Percentiles rank a stretch among this genome's conserved stretches.
Evolutionary conservation across 2,797 vertebrate species (phyloP).

Genomic region (Apodemus agrarius): DNA sequence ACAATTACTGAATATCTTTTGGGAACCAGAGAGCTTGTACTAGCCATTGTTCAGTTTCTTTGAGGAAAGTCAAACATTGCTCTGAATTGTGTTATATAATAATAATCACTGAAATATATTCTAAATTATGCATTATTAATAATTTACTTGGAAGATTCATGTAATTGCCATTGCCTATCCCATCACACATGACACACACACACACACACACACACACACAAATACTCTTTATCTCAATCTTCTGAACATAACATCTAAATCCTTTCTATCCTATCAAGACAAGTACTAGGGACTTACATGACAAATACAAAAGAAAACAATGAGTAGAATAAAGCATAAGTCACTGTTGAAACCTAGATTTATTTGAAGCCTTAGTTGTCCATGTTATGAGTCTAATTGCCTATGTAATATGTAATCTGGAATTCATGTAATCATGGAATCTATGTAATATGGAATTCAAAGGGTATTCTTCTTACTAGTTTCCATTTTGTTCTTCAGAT

Average conservation of each 20-base stretch:
- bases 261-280: not conserved
- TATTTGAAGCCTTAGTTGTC: not conserved
- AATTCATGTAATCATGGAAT: too few species aligned
- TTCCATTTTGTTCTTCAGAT: not conserved
- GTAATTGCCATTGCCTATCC: not conserved
- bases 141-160: not conserved
- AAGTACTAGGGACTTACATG: not conserved
- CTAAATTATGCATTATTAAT: not conserved
- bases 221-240: not conserved
- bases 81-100: not conserved
- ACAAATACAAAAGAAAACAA: not conserved
- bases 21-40: not conserved
- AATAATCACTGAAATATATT: not conserved
- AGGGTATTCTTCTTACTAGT: not conserved
- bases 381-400: not conserved
- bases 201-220: not conserved
- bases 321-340: not conserved
- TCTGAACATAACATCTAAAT: conserved; percentile 4
- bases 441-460: not conserved
- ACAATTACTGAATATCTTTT: not conserved
- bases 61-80: not conserved
- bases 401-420: not conserved
- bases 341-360: not conserved
- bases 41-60: not conserved
- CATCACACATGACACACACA: not conserved